Conservation (phyloP, 2,888 invertebrate genomes). For the Meliscaeva auricollis region DNA sequence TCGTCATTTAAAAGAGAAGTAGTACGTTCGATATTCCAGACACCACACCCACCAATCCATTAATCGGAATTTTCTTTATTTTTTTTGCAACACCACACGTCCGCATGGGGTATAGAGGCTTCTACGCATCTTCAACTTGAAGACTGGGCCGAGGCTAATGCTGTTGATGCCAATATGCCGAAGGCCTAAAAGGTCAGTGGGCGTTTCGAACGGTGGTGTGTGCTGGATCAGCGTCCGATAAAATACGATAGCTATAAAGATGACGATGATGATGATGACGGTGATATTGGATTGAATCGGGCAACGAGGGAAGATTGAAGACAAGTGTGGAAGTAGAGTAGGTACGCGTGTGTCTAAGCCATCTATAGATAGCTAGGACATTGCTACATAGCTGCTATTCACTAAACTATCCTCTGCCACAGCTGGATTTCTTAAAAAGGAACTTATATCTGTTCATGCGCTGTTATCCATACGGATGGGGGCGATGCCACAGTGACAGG, state of each 20-base stretch:
- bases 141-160: constrained; percentile 1
- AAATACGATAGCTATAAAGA: constrained; percentile 60
- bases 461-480: constrained; percentile 3
- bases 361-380: constrained; percentile 1
- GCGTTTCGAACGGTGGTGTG: constrained; percentile 68
- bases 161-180: constrained; percentile 9
- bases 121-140: constrained; percentile 26
- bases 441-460: constrained; percentile 40
- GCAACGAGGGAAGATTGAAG: constrained; percentile 34
- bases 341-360: constrained; percentile 43
- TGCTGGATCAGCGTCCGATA: constrained; percentile 52
- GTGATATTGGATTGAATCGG: constrained; percentile 35
- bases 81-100: constrained; percentile 35
- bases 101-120: not conserved
- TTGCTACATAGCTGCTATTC: constrained; percentile 20
- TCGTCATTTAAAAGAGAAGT: constrained; percentile 28
- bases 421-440: constrained; percentile 68
- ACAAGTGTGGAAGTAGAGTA: constrained; percentile 57
- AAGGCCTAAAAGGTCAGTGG: constrained; percentile 70
- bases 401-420: constrained; percentile 34
- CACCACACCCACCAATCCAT: constrained; percentile 74
- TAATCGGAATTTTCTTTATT: constrained; percentile 37
- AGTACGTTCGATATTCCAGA: constrained; percentile 48
- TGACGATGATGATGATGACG: constrained; percentile 33
- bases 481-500: constrained; percentile 23